These are phyloP conservation scores for Trogon melanurus DNA, from an alignment of 2,113 vertebrate genomes.

Conservation along the genomic window DNA sequence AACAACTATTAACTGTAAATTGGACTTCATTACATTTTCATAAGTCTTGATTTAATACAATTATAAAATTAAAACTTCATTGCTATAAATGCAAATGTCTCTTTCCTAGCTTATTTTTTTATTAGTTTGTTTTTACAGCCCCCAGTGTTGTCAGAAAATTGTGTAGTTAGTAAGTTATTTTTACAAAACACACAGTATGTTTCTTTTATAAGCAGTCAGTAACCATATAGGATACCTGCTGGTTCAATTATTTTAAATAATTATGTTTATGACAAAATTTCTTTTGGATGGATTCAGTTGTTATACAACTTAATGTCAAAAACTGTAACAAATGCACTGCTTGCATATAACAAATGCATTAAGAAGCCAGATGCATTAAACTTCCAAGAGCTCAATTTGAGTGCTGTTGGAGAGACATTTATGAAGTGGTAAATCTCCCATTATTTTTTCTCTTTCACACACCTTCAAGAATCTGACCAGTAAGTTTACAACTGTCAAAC, in stretches of 20 bases:
- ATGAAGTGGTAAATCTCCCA: not conserved
- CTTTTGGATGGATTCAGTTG: not conserved
- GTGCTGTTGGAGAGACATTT: not conserved
- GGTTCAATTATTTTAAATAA: slow-evolving; percentile 39
- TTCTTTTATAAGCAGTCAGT: not conserved
- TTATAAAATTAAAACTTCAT: slow-evolving; percentile 48
- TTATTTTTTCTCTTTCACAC: not conserved
- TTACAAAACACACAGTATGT: not conserved
- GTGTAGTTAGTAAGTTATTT: slow-evolving; percentile 33
- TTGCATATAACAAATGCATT: not conserved
- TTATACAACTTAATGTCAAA: not conserved
- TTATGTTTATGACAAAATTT: not conserved
- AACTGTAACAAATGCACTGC: not conserved
- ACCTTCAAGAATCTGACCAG: not conserved
- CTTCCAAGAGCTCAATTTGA: not conserved
- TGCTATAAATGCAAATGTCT: slow-evolving; percentile 4
- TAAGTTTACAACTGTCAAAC: not conserved
- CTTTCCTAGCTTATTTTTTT: slow-evolving; percentile 1
- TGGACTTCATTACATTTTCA: slow-evolving; percentile 49
- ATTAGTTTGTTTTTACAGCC: not conserved
- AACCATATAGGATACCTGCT: not conserved
- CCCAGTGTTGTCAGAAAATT: not conserved
- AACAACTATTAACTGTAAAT: slow-evolving; percentile 50
- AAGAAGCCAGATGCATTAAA: not conserved
- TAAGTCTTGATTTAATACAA: slow-evolving; percentile 59